Evolutionary conservation across 2,888 invertebrate genomes (phyloP), one percentile per base, ranked within the genome.

Genomic region (Onchidella celtica): DNA sequence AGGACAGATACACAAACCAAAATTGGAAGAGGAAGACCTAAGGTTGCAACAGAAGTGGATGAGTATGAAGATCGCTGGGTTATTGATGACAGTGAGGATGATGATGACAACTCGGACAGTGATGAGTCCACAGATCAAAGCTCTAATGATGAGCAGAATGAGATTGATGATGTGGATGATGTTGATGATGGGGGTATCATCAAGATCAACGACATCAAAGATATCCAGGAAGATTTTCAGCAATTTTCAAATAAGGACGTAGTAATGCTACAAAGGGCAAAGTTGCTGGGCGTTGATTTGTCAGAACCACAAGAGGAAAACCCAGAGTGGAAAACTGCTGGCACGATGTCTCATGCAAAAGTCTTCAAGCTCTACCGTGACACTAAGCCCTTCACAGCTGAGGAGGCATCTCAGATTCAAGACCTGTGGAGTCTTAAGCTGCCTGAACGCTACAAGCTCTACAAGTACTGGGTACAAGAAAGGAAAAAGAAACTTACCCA

Each of bases 401-500:
- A 40, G 27, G 81, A 81, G 24, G 81, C 40, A 24, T 40, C 69
- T n/a, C n/a, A 11, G 6, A 70, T 81, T 17, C 34, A n/a, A 14
- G 70, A 81, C 29, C 32, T 81, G 0, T 81, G 81, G 81, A 34
- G 17, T 6, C 76, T 81, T 36, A 24, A 66, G 9, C 40, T 81
- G 24, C 32, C n/a, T 3, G 76, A 81, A n/a, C 21, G 81, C 9
- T 81, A 81, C 40, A 68, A 69, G 27, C 55, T 81, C 14, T 81
- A 81, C 29, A 81, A 81, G 32, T 81, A 63, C 66, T 81, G 81
- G 81, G 76, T 81, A 11, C 40, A 34, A 17, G 11, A 32, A 4
- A 59, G 38, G 32, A 76, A 70, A 55, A 14, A 34, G 0, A 81
- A 76, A 55, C 68, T 81, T n/a, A 29, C 65, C 34, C 14, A 6